Evolutionary conservation across 37 sponge, comb jelly and placozoan genomes (phyloP).

Genomic region (Geodia barretti): DNA sequence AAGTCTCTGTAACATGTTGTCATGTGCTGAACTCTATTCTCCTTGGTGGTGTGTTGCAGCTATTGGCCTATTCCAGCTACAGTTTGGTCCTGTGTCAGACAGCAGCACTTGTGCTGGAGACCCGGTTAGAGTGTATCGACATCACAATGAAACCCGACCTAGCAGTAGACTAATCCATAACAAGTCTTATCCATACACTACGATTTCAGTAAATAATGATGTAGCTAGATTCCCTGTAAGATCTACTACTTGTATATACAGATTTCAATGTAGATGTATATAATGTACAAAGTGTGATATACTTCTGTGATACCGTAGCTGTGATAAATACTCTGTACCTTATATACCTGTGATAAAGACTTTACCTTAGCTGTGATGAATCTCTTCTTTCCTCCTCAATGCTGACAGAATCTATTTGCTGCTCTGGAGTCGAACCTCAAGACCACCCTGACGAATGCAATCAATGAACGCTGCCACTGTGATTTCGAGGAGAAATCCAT

Average conservation of each 20-base stretch:
- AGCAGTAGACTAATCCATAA: no score
- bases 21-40: background rate
- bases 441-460: background rate
- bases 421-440: background rate
- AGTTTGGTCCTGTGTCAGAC: background rate
- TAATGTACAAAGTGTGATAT: no score
- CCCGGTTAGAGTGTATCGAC: background rate
- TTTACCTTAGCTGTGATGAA: no score
- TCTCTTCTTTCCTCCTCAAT: background rate
- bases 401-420: background rate
- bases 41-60: background rate
- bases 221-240: no score
- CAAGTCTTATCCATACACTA: background rate
- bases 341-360: no score
- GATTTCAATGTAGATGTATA: no score
- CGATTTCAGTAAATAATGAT: background rate
- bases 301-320: no score
- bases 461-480: background rate
- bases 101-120: background rate
- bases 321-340: no score
- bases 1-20: background rate
- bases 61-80: background rate
- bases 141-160: no score
- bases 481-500: background rate
- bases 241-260: no score